Conservation (phyloP, 1,140 invertebrate genomes). For the Drosophila ananassae region DNA sequence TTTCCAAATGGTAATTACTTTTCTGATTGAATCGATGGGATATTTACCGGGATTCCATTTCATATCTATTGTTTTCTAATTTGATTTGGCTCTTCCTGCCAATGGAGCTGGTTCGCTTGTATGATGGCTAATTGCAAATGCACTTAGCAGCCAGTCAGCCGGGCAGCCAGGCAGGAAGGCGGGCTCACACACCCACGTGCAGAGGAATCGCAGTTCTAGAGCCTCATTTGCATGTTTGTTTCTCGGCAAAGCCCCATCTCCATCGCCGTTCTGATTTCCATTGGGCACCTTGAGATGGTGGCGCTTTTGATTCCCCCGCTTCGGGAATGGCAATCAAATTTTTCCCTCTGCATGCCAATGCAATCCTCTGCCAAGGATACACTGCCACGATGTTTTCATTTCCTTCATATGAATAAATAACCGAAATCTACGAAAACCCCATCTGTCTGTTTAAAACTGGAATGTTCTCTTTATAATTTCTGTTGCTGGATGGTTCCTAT, state of each 20-base stretch:
- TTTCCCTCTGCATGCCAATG: constrained; percentile 34
- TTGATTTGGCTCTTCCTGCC: constrained; percentile 13
- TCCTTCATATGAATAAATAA: constrained; percentile 44
- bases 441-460: background rate
- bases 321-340: constrained; percentile 46
- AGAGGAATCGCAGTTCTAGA: background rate
- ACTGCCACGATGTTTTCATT: constrained; percentile 27
- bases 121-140: constrained; percentile 48
- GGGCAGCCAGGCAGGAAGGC: constrained; percentile 2
- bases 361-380: constrained; percentile 25
- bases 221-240: constrained; percentile 30
- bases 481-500: background rate
- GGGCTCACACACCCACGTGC: constrained; percentile 7
- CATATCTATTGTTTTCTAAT: constrained; percentile 20
- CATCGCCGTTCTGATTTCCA: constrained; percentile 1
- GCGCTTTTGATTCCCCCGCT: background rate
- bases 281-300: constrained; percentile 22
- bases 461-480: constrained; percentile 10
- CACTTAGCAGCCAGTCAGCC: constrained; percentile 25
- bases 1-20: constrained; percentile 18
- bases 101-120: background rate
- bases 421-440: constrained; percentile 25
- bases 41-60: constrained; percentile 10
- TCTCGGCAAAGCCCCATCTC: background rate
- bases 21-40: constrained; percentile 1